Percentiles rank a stretch among this genome's conserved stretches.
Conservation (phyloP, 2,888 invertebrate genomes). For the Hipparchia semele region DNA sequence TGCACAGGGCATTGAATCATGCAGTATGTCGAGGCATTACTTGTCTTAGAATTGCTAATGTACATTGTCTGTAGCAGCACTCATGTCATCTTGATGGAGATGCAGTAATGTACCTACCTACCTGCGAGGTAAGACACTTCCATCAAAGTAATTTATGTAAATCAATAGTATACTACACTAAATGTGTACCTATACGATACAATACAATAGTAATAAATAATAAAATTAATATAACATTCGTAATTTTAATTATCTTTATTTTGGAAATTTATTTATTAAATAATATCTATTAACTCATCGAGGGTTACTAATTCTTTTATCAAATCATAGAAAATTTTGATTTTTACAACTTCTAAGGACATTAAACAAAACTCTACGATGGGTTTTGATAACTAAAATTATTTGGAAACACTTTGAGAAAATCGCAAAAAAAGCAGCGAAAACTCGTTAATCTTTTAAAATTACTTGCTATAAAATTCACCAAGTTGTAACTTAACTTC, state of each 20-base stretch:
- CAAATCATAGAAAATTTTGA: background rate
- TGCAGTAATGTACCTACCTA: background rate
- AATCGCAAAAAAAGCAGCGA: constrained; percentile 14
- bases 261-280: too few relatives aligned
- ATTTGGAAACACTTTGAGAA: background rate
- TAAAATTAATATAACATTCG: too few relatives aligned
- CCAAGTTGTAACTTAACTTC: constrained; percentile 1
- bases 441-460: constrained; percentile 28
- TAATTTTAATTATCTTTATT: too few relatives aligned
- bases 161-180: too few relatives aligned
- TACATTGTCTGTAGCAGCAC: background rate
- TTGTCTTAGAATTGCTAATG: constrained; percentile 14
- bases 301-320: too few relatives aligned
- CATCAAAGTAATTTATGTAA: background rate
- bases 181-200: too few relatives aligned
- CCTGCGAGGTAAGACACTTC: background rate
- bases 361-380: background rate
- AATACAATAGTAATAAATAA: too few relatives aligned
- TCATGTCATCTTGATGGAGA: background rate
- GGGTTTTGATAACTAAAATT: background rate
- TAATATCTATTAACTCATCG: too few relatives aligned
- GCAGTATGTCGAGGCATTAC: background rate
- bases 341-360: background rate
- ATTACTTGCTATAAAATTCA: constrained; percentile 18
- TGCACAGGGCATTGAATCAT: background rate